Base-by-base conservation (phyloP, 2,888 invertebrate genomes). In the Anoncus sp. region DNA sequence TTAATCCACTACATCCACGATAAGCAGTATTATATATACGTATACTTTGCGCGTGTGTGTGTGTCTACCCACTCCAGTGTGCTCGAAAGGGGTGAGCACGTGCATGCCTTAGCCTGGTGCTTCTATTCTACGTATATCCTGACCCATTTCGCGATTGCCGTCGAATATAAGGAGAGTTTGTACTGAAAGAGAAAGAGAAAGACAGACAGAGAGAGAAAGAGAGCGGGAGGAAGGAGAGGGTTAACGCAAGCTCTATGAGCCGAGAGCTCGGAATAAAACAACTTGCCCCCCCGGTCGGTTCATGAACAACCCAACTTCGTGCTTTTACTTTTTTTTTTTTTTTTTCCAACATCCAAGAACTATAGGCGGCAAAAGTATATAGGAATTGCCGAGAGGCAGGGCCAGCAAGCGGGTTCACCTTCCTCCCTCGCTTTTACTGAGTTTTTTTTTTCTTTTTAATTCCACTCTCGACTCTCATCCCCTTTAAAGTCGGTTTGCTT, bases 101-200 rank as follows among this genome's bases (percentile, higher is more conserved):
- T 73, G 70, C 79, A 72, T 57, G 59, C 71, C 38, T 53, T 60
- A 67, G 38, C 60, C n/a, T 49, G 47, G 53, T 47, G 57, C 62
- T 75, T 45, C 65, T 73, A 49, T 77, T 71, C 57, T 57, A 67
- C 75, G 69, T 80, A 82, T 85, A 84, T 84, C 83, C 86, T 88
- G 89, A 89, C 89, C 89, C 85, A 89, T 89, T 89, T 89, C 80
- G 82, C 80, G 82, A 84, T 83, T 84, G 83, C 72, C 73, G 78
- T 75, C 53, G 77, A 69, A 69, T 63, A 53, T 47, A 65, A 72
- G 67, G 60, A 59, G 73, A 53, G 62, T 49, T 40, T 55, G 35
- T 45, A 63, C 35, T 16, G 53, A 43, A 51, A 79, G 82, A 77
- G 51, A 20, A 65, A 53, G 40, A 72, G 45, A 62, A 60, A 74